phyloP scores from a whole-genome alignment of 2,888 invertebrate species.

The Aporophyla lueneburgensis region DNA sequence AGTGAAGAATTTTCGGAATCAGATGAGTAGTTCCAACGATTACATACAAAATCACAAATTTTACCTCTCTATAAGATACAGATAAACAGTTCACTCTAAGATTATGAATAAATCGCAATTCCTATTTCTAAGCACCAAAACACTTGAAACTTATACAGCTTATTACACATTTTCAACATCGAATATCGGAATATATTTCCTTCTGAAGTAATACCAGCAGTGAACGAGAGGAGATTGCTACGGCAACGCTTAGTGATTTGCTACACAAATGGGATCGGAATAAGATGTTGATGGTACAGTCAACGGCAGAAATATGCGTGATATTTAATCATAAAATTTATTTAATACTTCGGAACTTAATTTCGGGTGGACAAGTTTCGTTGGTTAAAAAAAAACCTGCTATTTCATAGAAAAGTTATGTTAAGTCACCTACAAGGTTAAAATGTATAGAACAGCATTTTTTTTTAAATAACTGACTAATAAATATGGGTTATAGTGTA shows the following conservation, averaged over 20 bases:
- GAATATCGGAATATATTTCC: conserved; percentile 21
- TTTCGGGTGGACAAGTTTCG: no score
- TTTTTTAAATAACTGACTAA: no score
- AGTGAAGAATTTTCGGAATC: no score
- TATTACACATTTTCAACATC: background rate
- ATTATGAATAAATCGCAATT: background rate
- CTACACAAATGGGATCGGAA: conserved; percentile 24
- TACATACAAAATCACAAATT: no score
- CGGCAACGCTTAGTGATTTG: conserved; percentile 10
- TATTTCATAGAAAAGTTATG: no score
- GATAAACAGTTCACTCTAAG: background rate
- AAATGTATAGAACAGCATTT: no score
- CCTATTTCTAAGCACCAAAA: background rate
- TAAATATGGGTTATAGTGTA: no score
- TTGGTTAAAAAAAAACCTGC: no score
- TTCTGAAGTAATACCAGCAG: conserved; percentile 6
- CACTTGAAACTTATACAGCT: background rate
- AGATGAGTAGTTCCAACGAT: no score
- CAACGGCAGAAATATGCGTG: background rate
- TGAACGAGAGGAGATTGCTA: conserved; percentile 24
- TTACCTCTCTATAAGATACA: background rate
- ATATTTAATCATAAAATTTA: background rate
- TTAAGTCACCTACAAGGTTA: no score
- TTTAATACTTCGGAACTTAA: no score
- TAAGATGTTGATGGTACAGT: conserved; percentile 3